Conservation (phyloP, 2,888 invertebrate genomes). For the Hetaerina titia region DNA sequence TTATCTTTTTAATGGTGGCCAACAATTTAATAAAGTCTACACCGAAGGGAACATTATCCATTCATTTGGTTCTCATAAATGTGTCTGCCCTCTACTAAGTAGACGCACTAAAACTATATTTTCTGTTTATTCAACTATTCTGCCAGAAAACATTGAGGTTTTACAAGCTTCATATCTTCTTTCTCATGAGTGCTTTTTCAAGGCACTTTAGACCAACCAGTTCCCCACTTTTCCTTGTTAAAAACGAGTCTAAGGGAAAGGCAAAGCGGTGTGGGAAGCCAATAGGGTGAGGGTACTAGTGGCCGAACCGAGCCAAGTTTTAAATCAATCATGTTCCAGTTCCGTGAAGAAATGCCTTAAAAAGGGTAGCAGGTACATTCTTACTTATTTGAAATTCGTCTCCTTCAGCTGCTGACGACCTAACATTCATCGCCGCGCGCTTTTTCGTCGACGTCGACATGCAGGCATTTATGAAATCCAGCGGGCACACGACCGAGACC, state of each 20-base stretch:
- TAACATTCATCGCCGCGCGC: neutral
- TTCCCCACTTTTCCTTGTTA: neutral
- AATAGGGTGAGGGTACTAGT: neutral
- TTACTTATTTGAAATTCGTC: neutral
- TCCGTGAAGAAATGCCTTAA: neutral
- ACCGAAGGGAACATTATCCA: too few relatives aligned
- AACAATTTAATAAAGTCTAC: too few relatives aligned
- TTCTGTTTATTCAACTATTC: too few relatives aligned
- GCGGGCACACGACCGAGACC: neutral
- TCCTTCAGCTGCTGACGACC: neutral
- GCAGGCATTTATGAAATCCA: neutral
- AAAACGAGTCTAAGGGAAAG: neutral
- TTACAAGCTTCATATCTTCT: too few relatives aligned
- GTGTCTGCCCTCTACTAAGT: too few relatives aligned
- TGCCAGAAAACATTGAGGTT: too few relatives aligned
- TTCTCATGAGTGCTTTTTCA: neutral
- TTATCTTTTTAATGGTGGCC: too few relatives aligned
- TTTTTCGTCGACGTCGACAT: neutral
- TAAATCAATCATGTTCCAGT: conserved; percentile 27
- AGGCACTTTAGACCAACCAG: neutral
- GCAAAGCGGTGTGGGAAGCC: neutral
- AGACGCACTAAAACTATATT: too few relatives aligned
- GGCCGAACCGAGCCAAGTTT: conserved; percentile 1
- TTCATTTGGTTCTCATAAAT: too few relatives aligned
- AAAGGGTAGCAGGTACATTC: neutral